Base-by-base conservation (phyloP, 2,113 vertebrate genomes). In the Leptobrachium ailaonicum region DNA sequence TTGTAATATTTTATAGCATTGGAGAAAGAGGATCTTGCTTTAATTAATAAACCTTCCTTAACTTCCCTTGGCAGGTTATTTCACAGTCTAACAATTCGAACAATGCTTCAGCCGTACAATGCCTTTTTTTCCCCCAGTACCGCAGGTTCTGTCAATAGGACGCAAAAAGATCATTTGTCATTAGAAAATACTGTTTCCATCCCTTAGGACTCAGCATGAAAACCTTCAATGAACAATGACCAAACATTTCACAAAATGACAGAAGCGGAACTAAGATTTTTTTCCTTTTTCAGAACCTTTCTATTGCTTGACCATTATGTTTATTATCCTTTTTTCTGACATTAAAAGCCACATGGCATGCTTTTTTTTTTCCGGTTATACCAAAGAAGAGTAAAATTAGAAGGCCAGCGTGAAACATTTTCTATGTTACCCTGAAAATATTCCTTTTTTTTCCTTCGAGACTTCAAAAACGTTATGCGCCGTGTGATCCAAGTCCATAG, bases 81-180 rank as follows among this genome's bases (percentile, higher is more conserved):
- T 81, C 72, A 81, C 64, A 81, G 71, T 81, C 79, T 69, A 75
- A 75, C 54, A 81, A 75, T 69, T 58, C 9, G 64, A 68, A 81
- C 79, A 81, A 73, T 73, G 60, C 41, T 56, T 20, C n/a, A 71
- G 76, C 56, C 60, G 9, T 13, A 70, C 7, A 14, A 77, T 41
- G 11, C 58, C 56, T 62, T 60, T 63, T 7, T 32, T 32, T 32
- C 20, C 20, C 67, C 41, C 67, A 41, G 42, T 50, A 20, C 76
- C 60, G 42, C 67, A 40, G 32, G 14, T 14, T n/a, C 66, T 62
- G 76, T 70, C 76, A 60, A 78, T 77, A 70, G 20, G 42, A 10
- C 69, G 66, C 62, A 47, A 53, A 78, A 71, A 63, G 56, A 41
- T 41, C 54, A 32, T 71, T 78, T 53, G n/a, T 77, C 75, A 77